phyloP scores from a whole-genome alignment of 2,888 invertebrate species.

The Rhyacophila evoluta region DNA sequence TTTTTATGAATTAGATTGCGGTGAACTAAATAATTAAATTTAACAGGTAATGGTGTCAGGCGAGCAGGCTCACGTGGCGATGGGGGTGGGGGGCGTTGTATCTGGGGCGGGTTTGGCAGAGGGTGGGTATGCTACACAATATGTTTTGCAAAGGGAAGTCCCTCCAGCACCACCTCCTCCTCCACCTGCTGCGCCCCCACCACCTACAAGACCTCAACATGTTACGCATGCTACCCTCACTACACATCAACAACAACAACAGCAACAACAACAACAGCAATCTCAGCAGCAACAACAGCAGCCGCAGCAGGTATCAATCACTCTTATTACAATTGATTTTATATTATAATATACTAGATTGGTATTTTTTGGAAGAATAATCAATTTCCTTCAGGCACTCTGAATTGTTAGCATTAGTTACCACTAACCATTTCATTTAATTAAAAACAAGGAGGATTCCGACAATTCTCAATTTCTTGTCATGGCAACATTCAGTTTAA shows the following conservation, averaged over 20 bases:
- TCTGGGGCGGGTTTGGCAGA: constrained; percentile 56
- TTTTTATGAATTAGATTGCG: too few relatives aligned
- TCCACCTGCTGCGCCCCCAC: constrained; percentile 58
- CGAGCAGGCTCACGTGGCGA: constrained; percentile 64
- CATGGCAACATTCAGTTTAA: too few relatives aligned
- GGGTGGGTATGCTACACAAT: constrained; percentile 67
- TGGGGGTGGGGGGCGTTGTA: constrained; percentile 65
- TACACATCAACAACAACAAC: constrained; percentile 55
- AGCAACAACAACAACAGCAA: constrained; percentile 53
- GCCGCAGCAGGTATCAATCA: constrained; percentile 31
- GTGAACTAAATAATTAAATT: too few relatives aligned
- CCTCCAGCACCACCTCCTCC: constrained; percentile 61
- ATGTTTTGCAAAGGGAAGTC: constrained; percentile 67
- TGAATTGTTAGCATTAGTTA: too few relatives aligned
- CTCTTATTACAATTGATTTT: too few relatives aligned
- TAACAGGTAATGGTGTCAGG: constrained; percentile 69
- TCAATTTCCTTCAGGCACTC: too few relatives aligned
- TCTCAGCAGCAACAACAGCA: constrained; percentile 56
- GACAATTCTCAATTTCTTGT: too few relatives aligned
- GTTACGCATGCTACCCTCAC: constrained; percentile 56
- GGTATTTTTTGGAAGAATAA: too few relatives aligned
- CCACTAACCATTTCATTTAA: too few relatives aligned
- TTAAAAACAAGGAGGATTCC: too few relatives aligned
- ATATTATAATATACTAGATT: too few relatives aligned
- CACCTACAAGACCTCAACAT: constrained; percentile 55